Percentiles rank a stretch among this genome's conserved stretches.
Conservation (phyloP, 2,888 invertebrate genomes). For the Drosophila merina region DNA sequence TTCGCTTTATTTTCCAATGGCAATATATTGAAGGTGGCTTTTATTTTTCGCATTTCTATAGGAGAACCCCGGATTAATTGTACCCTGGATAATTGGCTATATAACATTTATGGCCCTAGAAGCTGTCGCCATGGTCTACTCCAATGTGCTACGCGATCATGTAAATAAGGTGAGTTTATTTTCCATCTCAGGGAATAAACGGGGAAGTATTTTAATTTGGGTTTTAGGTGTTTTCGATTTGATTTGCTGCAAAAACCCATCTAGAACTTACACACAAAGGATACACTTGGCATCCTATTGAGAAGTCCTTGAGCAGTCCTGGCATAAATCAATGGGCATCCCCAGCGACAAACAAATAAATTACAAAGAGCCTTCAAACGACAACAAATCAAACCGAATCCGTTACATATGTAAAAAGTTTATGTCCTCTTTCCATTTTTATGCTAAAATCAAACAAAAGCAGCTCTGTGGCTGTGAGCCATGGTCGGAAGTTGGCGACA, state of each 20-base stretch:
- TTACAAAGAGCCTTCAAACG: conserved; percentile 55
- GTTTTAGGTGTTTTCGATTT: conserved; percentile 45
- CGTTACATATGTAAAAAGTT: conserved; percentile 67
- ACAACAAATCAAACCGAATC: conserved; percentile 50
- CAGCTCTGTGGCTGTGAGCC: conserved; percentile 21
- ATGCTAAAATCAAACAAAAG: conserved; percentile 67
- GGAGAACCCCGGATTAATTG: conserved; percentile 90
- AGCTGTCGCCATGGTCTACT: conserved; percentile 92
- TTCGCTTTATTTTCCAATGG: conserved; percentile 9
- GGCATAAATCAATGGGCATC: conserved; percentile 68
- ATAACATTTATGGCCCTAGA: conserved; percentile 92
- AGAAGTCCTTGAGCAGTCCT: conserved; percentile 47
- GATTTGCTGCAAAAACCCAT: conserved; percentile 43
- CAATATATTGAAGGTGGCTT: conserved; percentile 18
- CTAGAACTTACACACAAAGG: conserved; percentile 40
- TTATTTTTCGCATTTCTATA: conserved; percentile 74
- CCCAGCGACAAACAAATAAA: conserved; percentile 69
- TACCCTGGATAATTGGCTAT: conserved; percentile 92
- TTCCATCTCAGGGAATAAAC: background rate
- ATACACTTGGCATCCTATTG: conserved; percentile 3
- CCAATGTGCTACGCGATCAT: conserved; percentile 92
- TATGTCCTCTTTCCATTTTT: conserved; percentile 40
- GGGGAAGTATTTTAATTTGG: conserved; percentile 55
- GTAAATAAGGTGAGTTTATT: conserved; percentile 89
- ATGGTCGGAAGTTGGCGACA: conserved; percentile 57